Evolutionary conservation across 2,113 vertebrate species (phyloP), one percentile per base, ranked within the genome.

Genomic region (Fregetta grallaria): DNA sequence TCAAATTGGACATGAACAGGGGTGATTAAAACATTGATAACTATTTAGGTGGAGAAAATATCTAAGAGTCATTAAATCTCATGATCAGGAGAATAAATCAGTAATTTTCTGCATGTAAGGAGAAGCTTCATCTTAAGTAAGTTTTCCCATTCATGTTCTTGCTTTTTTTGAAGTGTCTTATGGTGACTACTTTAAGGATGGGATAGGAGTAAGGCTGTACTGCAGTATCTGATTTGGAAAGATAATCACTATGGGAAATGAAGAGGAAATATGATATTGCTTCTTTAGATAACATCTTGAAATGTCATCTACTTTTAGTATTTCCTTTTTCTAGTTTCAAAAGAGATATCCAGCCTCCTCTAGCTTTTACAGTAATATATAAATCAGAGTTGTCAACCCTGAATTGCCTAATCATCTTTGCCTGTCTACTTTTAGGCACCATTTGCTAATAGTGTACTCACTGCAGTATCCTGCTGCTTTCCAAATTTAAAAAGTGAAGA

Each of bases 401-500:
- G 56, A 92, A 81, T 44, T 94, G 72, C 59, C 23, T 93, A 84
- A 92, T 88, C 75, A 90, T 94, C 34, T 86, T 90, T 91, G 30
- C 49, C 55, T 78, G 42, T 81, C 62, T 92, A 61, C 86, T 70
- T 95, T 89, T 88, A 87, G 79, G 38, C 53, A 52, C 44, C 15
- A 44, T 80, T 96, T 97, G 44, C 22, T 91, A 67, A 61, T 59
- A 84, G 27, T 53, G 21, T 52, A 71, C 34, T 92, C 47, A 74
- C 49, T 94, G 80, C 67, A 88, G 45, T 58, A 67, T 86, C 13
- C 4, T 83, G 36, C 36, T 88, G 23, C 23, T 91, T 96, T 94
- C 92, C 68, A 86, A 76, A 75, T 91, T 68, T 92, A 93, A 79
- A 96, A 90, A 90, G 22, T 14, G 32, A 95, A 82, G 58, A 88